A percentile compares a stretch with the other conserved stretches of the same genome.
These are phyloP conservation scores for Danio choprae DNA, from an alignment of 2,797 vertebrate genomes.

Conservation along the genomic window DNA sequence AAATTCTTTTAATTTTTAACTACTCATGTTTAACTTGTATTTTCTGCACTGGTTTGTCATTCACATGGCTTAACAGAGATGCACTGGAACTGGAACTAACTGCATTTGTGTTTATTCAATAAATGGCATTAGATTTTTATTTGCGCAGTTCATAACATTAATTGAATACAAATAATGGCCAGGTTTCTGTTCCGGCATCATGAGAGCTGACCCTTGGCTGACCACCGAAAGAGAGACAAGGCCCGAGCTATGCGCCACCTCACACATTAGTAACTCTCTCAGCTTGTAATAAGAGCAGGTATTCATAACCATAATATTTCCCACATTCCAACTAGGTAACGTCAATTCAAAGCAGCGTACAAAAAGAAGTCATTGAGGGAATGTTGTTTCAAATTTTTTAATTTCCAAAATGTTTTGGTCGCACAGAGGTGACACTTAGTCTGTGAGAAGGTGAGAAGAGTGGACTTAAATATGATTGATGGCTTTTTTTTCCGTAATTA, in stretches of 20 bases:
- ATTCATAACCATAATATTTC: conserved; percentile 69
- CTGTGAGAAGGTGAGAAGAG: conserved; percentile 34
- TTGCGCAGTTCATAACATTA: conserved; percentile 64
- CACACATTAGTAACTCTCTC: conserved; percentile 61
- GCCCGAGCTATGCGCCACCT: conserved; percentile 66
- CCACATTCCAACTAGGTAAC: conserved; percentile 63
- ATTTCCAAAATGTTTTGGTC: conserved; percentile 37
- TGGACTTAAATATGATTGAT: conserved; percentile 53
- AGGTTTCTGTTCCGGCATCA: conserved; percentile 63
- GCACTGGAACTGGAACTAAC: conserved; percentile 51
- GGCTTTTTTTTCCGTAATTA: conserved; percentile 49
- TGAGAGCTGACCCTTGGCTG: conserved; percentile 72
- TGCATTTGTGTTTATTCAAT: conserved; percentile 10
- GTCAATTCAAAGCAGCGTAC: conserved; percentile 59
- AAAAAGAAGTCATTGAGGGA: conserved; percentile 60
- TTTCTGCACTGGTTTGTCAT: conserved; percentile 73
- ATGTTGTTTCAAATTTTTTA: conserved; percentile 35
- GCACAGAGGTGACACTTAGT: conserved; percentile 26
- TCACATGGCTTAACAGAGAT: conserved; percentile 42
- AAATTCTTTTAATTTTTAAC: conserved; percentile 90
- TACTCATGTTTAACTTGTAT: conserved; percentile 67
- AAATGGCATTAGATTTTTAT: conserved; percentile 58
- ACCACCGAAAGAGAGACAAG: conserved; percentile 73
- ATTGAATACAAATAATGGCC: conserved; percentile 68
- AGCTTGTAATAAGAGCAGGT: conserved; percentile 65